Evolutionary conservation across 2,113 vertebrate species (phyloP).

Genomic region (Perccottus glenii): DNA sequence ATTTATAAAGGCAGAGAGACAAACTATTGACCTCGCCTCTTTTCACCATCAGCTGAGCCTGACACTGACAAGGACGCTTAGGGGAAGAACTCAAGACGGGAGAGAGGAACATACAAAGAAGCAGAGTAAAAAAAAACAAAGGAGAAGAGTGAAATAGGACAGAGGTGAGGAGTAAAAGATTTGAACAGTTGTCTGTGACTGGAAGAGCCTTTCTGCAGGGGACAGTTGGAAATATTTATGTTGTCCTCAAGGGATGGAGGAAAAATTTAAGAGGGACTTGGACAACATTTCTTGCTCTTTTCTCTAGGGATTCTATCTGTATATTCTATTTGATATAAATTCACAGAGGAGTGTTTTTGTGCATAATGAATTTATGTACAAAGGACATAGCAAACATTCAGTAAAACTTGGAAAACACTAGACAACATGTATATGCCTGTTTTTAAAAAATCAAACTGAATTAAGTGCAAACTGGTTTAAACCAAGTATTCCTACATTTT

Average conservation of each 20-base stretch:
- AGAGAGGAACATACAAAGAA: not conserved
- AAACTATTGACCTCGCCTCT: constrained; percentile 73
- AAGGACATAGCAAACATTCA: too few species aligned
- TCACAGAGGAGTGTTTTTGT: constrained; percentile 1
- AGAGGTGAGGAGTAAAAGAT: constrained; percentile 31
- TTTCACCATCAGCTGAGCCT: constrained; percentile 56
- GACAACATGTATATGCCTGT: too few species aligned
- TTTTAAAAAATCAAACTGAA: too few species aligned
- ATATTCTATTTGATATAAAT: not conserved
- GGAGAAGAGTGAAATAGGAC: constrained; percentile 4
- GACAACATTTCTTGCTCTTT: constrained; percentile 1
- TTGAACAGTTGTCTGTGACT: constrained; percentile 12
- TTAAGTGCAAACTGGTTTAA: too few species aligned
- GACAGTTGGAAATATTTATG: constrained; percentile 28
- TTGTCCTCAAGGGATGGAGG: constrained; percentile 1
- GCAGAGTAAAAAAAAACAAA: constrained; percentile 7
- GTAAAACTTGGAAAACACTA: too few species aligned
- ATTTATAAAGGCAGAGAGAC: constrained; percentile 75
- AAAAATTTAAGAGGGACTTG: constrained; percentile 2
- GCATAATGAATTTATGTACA: not conserved
- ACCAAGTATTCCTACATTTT: too few species aligned
- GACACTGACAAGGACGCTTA: constrained; percentile 64
- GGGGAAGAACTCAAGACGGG: constrained; percentile 43
- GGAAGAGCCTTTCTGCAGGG: constrained; percentile 9
- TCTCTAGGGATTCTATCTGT: constrained; percentile 1